Conservation (phyloP, 2,113 vertebrate species). For the Bombycilla garrulus region DNA sequence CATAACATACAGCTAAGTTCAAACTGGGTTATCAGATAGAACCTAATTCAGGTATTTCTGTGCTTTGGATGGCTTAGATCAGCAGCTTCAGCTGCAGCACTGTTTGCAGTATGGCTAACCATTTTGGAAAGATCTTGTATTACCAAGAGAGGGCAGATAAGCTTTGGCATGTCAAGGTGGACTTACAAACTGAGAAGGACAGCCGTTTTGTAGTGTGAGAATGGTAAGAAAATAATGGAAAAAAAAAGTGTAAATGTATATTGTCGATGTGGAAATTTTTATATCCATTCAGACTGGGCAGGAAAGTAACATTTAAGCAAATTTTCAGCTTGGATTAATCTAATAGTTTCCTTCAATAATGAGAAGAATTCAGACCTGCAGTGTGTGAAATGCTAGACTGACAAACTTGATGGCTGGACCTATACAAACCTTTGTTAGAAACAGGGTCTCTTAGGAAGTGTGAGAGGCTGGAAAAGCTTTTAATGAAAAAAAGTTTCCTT, state of each 20-base stretch:
- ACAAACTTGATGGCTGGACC: not conserved
- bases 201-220: not conserved
- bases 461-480: not conserved
- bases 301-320: not conserved
- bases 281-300: not conserved
- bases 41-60: not conserved
- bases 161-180: not conserved
- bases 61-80: not conserved
- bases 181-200: not conserved
- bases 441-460: not conserved
- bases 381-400: not conserved
- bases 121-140: not conserved
- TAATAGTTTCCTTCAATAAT: not conserved
- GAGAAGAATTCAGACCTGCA: not conserved
- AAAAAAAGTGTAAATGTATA: not conserved
- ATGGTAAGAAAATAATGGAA: not conserved
- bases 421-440: not conserved
- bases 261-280: not conserved
- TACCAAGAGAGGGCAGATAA: not conserved
- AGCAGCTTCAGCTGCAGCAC: not conserved
- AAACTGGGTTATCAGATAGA: not conserved
- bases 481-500: not conserved
- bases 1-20: not conserved
- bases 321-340: not conserved
- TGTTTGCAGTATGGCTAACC: not conserved